Evolutionary conservation across 2,888 invertebrate species (phyloP).

Genomic region (Silvanus unidentatus): DNA sequence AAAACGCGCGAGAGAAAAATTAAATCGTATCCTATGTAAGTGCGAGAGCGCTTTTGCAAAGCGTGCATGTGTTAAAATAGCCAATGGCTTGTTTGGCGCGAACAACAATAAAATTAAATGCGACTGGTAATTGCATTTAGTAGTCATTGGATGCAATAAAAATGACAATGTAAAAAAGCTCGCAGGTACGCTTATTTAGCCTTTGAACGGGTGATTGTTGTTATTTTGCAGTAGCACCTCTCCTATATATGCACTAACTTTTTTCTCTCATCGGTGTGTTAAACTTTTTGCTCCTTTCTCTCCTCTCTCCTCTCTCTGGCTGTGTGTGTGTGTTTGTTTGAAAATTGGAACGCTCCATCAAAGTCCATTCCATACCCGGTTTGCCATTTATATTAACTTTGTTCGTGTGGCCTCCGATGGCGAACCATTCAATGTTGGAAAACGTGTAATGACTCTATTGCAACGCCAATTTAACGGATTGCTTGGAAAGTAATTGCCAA

Average conservation of each 20-base stretch:
- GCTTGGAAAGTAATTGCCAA: slow-evolving; percentile 19
- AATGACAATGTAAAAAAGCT: not conserved
- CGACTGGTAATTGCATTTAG: slow-evolving; percentile 5
- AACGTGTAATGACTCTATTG: slow-evolving; percentile 27
- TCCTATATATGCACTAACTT: not conserved
- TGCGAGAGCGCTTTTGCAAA: too few species aligned
- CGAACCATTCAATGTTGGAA: slow-evolving; percentile 21
- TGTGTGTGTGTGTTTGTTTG: not conserved
- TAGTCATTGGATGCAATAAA: slow-evolving; percentile 3
- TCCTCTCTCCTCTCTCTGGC: not conserved
- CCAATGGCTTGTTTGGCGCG: not conserved
- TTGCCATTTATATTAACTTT: slow-evolving; percentile 31
- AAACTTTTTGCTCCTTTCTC: slow-evolving; percentile 1
- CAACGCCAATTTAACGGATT: slow-evolving; percentile 25
- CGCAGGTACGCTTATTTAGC: not conserved
- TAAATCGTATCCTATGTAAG: too few species aligned
- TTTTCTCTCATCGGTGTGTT: not conserved
- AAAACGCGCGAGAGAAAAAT: too few species aligned
- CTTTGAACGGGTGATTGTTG: not conserved
- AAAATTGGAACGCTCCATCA: slow-evolving; percentile 31
- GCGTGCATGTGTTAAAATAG: too few species aligned
- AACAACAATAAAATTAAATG: slow-evolving; percentile 5
- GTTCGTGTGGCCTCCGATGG: slow-evolving; percentile 21
- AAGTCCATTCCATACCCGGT: slow-evolving; percentile 29
- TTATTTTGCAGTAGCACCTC: slow-evolving; percentile 3